Evolutionary conservation across 2,113 vertebrate species (phyloP).

Genomic region (Lichenostomus cassidix): DNA sequence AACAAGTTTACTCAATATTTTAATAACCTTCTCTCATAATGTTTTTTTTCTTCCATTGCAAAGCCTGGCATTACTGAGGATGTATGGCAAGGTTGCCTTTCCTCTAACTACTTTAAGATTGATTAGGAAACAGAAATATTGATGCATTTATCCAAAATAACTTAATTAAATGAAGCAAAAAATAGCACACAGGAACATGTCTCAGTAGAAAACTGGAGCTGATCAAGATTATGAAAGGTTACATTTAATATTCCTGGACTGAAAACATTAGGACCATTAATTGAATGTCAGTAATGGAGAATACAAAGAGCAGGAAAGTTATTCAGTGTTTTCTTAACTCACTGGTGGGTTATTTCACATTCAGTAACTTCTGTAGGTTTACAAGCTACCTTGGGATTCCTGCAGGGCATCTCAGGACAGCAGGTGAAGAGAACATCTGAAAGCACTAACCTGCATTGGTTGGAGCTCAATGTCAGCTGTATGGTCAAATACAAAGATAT

Average conservation of each 20-base stretch:
- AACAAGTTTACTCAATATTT: conserved; percentile 55
- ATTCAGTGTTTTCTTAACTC: background rate
- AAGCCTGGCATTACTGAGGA: background rate
- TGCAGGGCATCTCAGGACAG: background rate
- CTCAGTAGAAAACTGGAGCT: conserved; percentile 8
- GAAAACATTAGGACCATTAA: background rate
- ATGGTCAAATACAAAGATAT: background rate
- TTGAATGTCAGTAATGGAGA: background rate
- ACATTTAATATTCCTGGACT: background rate
- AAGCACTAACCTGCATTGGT: background rate
- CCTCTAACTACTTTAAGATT: conserved; percentile 57
- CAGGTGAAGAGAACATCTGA: background rate
- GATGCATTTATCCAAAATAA: conserved; percentile 58
- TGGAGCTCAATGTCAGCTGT: background rate
- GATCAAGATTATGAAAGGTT: background rate
- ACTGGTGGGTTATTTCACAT: background rate
- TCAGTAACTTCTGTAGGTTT: background rate
- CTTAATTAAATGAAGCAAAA: conserved; percentile 42
- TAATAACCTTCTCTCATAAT: conserved; percentile 31
- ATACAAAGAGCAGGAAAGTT: background rate
- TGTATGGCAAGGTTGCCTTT: background rate
- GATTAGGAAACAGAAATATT: conserved; percentile 57
- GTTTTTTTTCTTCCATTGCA: background rate
- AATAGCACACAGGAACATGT: background rate
- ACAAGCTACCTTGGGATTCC: fast-evolving